These are phyloP conservation scores for Nilaparvata lugens DNA, from an alignment of 1,140 invertebrate species.

Conservation along the genomic window DNA sequence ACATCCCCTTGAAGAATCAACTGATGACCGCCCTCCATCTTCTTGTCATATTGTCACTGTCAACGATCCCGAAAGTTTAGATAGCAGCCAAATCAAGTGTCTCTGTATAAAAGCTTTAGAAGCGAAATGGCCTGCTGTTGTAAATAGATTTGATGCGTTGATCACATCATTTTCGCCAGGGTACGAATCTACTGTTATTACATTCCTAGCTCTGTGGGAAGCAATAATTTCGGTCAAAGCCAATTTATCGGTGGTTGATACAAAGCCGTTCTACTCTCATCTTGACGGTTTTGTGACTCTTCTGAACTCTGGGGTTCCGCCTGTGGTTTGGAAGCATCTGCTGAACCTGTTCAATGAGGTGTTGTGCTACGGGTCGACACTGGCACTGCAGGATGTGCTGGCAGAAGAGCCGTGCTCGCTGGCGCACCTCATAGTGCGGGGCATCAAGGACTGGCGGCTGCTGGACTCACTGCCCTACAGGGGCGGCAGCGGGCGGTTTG, in stretches of 20 bases:
- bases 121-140: conserved; percentile 67
- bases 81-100: conserved; percentile 67
- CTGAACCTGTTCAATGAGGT: conserved; percentile 79
- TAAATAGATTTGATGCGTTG: conserved; percentile 46
- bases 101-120: conserved; percentile 75
- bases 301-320: conserved; percentile 59
- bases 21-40: conserved; percentile 22
- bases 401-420: conserved; percentile 79
- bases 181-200: conserved; percentile 49
- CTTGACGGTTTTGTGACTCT: conserved; percentile 69
- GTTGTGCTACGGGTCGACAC: conserved; percentile 78
- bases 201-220: conserved; percentile 78
- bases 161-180: conserved; percentile 39
- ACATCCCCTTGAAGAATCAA: conserved; percentile 63
- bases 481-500: conserved; percentile 42
- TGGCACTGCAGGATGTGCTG: conserved; percentile 74
- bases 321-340: conserved; percentile 74
- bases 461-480: conserved; percentile 55
- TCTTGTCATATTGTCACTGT: conserved; percentile 56
- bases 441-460: conserved; percentile 72
- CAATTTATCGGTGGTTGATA: conserved; percentile 79
- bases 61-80: conserved; percentile 66
- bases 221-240: conserved; percentile 86
- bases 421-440: conserved; percentile 72
- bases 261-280: conserved; percentile 78